Percentiles rank a stretch among this genome's conserved stretches.
phyloP scores from a whole-genome alignment of 2,797 vertebrate genomes.

The Erithacus rubecula region DNA sequence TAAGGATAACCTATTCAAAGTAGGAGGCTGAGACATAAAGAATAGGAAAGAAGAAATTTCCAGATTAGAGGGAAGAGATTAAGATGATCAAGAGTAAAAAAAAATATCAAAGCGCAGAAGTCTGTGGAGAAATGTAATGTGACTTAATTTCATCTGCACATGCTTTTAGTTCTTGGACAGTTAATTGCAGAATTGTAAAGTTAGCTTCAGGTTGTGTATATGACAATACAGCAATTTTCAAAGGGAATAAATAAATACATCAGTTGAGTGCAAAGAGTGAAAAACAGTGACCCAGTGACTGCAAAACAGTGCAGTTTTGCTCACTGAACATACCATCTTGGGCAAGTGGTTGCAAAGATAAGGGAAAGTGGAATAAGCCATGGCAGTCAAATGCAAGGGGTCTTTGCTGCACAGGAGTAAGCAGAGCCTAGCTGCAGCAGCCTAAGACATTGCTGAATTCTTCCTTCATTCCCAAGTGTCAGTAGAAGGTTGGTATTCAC shows the following conservation, averaged over 20 bases:
- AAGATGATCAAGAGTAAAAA: neutral
- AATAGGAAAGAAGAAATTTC: neutral
- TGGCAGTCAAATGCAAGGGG: neutral
- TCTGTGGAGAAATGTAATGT: neutral
- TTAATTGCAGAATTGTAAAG: neutral
- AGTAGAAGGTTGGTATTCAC: neutral
- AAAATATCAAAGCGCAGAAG: neutral
- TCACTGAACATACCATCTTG: neutral
- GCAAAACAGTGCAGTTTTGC: neutral
- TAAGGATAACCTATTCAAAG: neutral
- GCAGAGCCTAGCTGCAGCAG: neutral
- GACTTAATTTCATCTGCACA: neutral
- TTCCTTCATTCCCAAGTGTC: neutral
- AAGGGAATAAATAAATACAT: neutral
- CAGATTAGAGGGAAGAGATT: neutral
- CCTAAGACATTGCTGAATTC: neutral
- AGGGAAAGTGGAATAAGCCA: neutral
- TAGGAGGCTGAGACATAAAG: neutral
- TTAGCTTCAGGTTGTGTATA: neutral
- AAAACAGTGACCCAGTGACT: neutral
- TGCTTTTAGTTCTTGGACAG: neutral
- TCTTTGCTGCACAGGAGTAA: neutral
- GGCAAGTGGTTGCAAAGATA: neutral
- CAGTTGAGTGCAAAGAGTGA: neutral
- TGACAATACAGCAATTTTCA: neutral